These are phyloP conservation scores for Gallinago media DNA, from an alignment of 2,113 vertebrate genomes.

Conservation along the genomic window DNA sequence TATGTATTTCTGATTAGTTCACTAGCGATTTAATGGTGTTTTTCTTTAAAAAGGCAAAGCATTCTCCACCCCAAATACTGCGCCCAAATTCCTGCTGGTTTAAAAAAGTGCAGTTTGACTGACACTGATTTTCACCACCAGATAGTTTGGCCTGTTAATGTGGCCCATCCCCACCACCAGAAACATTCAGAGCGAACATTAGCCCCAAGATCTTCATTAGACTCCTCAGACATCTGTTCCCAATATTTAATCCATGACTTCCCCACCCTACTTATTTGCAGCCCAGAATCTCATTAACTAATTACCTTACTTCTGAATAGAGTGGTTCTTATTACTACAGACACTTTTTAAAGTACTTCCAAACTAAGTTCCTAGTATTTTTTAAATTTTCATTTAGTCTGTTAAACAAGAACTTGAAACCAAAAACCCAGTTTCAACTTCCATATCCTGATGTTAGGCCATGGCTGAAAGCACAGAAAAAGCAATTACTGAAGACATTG, in stretches of 20 bases:
- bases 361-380: not conserved
- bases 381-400: not conserved
- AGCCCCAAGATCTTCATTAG: not conserved
- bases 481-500: not conserved
- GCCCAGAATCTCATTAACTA: not conserved
- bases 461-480: not conserved
- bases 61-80: not conserved
- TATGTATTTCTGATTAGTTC: slow-evolving; percentile 69
- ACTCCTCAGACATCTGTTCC: not conserved
- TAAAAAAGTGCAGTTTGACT: not conserved
- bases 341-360: not conserved
- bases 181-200: not conserved
- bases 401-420: not conserved
- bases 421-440: not conserved
- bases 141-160: not conserved
- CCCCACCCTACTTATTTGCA: not conserved
- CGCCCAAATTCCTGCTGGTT: not conserved
- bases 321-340: not conserved
- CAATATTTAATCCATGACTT: not conserved
- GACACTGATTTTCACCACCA: not conserved
- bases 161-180: not conserved
- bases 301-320: not conserved
- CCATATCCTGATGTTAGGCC: not conserved
- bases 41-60: slow-evolving; percentile 16
- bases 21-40: slow-evolving; percentile 2